phyloP scores from a whole-genome alignment of 2,113 vertebrate species.

The Paralichthys olivaceus region DNA sequence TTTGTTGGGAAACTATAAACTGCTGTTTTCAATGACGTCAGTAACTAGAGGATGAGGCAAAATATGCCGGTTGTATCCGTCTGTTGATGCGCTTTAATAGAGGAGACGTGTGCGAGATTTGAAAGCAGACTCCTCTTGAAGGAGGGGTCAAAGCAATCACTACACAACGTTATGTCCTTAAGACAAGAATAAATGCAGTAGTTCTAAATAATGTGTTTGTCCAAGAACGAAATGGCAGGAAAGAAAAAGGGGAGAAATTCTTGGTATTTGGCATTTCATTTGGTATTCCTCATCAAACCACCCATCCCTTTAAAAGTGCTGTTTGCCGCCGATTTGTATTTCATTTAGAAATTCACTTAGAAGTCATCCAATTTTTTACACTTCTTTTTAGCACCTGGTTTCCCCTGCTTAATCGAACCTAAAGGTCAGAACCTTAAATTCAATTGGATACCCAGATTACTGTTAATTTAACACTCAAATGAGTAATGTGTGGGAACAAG shows the following conservation, averaged over 20 bases:
- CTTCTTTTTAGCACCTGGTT: not conserved
- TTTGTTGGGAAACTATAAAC: conserved; percentile 32
- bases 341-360: not conserved
- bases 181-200: not conserved
- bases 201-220: not conserved
- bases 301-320: not conserved
- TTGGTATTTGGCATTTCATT: not conserved
- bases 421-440: conserved; percentile 9
- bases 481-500: not conserved
- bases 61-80: not conserved
- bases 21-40: conserved; percentile 6
- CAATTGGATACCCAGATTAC: not conserved
- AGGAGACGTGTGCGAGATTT: conserved; percentile 1
- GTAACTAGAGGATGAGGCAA: not conserved
- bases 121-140: not conserved
- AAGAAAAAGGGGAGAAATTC: not conserved
- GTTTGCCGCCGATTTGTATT: not conserved
- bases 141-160: not conserved
- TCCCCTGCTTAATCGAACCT: not conserved
- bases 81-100: not conserved
- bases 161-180: not conserved
- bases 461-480: not conserved
- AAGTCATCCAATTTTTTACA: not conserved
- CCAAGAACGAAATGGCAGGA: not conserved
- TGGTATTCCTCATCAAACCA: not conserved